Evolutionary conservation across 2,113 vertebrate species (phyloP).

Genomic region (Phylloscopus trochiloides): DNA sequence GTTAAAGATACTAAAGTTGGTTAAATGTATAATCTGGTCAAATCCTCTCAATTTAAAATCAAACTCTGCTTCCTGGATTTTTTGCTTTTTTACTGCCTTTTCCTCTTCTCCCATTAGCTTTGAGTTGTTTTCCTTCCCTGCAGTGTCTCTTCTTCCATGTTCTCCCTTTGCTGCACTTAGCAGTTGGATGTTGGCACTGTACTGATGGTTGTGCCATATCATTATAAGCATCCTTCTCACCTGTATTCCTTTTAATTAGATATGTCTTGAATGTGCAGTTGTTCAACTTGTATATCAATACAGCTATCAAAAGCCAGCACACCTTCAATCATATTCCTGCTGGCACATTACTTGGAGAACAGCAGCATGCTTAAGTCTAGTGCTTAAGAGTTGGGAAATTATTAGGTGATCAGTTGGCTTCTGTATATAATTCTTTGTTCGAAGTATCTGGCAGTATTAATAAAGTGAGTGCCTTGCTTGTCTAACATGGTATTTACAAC

Average conservation of each 20-base stretch:
- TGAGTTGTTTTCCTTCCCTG: not conserved
- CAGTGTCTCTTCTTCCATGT: not conserved
- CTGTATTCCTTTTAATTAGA: not conserved
- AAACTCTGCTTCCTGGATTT: not conserved
- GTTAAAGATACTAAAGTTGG: not conserved
- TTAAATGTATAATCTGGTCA: not conserved
- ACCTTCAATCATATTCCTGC: not conserved
- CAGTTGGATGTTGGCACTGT: not conserved
- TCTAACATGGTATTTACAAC: not conserved
- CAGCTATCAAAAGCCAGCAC: not conserved
- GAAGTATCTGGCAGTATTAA: not conserved
- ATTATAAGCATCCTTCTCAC: not conserved
- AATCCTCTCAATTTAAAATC: not conserved
- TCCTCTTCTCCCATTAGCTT: not conserved
- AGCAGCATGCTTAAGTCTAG: not conserved
- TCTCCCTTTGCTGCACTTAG: not conserved
- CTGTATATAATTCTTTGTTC: not conserved
- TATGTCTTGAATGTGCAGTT: not conserved
- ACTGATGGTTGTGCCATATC: rapidly evolving
- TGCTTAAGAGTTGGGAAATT: not conserved
- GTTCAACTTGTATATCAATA: not conserved
- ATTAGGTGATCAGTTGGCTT: not conserved
- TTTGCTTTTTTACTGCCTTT: not conserved
- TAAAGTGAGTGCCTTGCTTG: not conserved
- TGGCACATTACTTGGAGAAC: not conserved